Evolutionary conservation across 2,113 vertebrate genomes (phyloP), one percentile per base, ranked within the genome.

Genomic region (Panthera tigris): DNA sequence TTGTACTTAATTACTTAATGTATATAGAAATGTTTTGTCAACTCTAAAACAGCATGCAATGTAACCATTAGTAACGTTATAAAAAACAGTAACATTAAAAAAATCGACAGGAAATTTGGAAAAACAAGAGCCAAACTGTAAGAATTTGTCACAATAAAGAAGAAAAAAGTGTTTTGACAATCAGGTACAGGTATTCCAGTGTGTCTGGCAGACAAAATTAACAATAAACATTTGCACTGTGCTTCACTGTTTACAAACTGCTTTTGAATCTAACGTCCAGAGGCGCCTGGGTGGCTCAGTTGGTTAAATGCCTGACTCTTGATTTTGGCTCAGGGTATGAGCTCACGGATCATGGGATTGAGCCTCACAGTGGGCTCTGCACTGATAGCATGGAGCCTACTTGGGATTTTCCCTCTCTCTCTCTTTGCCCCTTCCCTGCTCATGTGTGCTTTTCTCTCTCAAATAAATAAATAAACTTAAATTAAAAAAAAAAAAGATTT

Each of bases 221-320:
- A 78, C 27, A 79, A 69, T 50, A 91, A 88, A 87, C 16, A 91
- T 85, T 39, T 81, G 39, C 9, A n/a, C 27, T 4, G 0, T n/a
- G 84, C 27, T n/a, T 96, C 85, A 92, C 0, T 66, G 66, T 79
- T 91, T 87, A 90, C n/a, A 91, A 73, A 94, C 15, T 87, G 5
- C 55, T 95, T 93, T 93, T 45, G 48, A 65, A 63, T 76, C 81
- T 91, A 76, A 21, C 31, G 11, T 87, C 57, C 57, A 23, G 57
- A 61, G 57, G 21, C 21, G 21, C 57, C 21, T 61, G 21, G 21
- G 57, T 61, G 57, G 57, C 57, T 61, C 57, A 61, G 21, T 21
- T 61, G 57, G 57, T 61, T 61, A 61, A 61, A 8, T 61, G 57
- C 23, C 57, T 21, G 21, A 57, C 57, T 61, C 57, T 61, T 61